Evolutionary conservation across 1,140 invertebrate species (phyloP), one percentile per base, ranked within the genome.

Genomic region (Pemphigus obesinymphae): DNA sequence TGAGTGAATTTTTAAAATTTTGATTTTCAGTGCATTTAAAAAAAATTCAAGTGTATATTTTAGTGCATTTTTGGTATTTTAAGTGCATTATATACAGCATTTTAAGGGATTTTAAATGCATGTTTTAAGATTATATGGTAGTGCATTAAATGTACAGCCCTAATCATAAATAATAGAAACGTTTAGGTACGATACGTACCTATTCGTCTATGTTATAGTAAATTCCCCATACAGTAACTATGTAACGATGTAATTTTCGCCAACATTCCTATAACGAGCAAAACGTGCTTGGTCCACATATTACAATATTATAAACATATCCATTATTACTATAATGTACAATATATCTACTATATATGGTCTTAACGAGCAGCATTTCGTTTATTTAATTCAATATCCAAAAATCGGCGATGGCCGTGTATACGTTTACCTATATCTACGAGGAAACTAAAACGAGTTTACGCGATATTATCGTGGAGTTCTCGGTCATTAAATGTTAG

Each of bases 341-440:
- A 34, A 17, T 63, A 31, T 31, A 11, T 45, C 8, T 11, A 45
- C 43, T 11, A 45, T 2, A 11, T 7, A 34, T 55, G 8, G 23
- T 23, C 55, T 26, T 43, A 43, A 70, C 37, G 37, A 70, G 66
- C 37, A 2, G n/a, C 43, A 40, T 43, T 70, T 43, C 26, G 66
- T 70, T 70, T 23, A 43, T 40, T 70, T 70, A 70, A 70, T 70
- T 70, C 66, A 70, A 43, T 70, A 70, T 7, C 5, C 2, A 70
- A 68, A 37, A 45, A 68, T 31, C 20, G n/a, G n/a, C 34, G 4
- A 68, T n/a, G n/a, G 26, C 66, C 37, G 23, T 43, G 66, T 70
- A 43, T 26, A 70, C n/a, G 8, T 23, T 2, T 45, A 45, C 43
- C 13, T n/a, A n/a, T n/a, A n/a, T n/a, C 13, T 13, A 37, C 37